Percentiles rank a stretch among this genome's conserved stretches.
Evolutionary conservation across 2,113 vertebrate genomes (phyloP).

Genomic region (Prionailurus bengalensis): DNA sequence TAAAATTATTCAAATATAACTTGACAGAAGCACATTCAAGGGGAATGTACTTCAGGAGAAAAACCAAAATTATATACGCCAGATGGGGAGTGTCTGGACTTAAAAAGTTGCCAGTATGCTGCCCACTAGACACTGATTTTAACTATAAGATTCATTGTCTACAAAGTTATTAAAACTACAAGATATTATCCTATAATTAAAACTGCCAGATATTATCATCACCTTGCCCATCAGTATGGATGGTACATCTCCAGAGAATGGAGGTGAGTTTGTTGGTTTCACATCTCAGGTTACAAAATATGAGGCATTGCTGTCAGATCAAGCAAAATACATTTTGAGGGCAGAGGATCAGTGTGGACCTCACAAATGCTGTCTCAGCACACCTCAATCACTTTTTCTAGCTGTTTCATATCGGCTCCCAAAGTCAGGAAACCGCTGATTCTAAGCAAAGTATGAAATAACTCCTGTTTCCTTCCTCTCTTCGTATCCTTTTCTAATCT

Average conservation of each 20-base stretch:
- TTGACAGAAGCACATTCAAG: constrained; percentile 45
- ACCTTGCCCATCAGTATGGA: background rate
- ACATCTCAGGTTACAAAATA: background rate
- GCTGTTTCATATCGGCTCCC: background rate
- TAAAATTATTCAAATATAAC: constrained; percentile 61
- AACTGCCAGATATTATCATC: background rate
- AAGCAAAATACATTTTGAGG: background rate
- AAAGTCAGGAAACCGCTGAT: background rate
- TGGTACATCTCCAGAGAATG: background rate
- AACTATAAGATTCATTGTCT: constrained; percentile 11
- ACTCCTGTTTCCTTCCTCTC: background rate
- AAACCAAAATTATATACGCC: background rate
- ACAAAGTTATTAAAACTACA: background rate
- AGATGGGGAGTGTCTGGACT: background rate
- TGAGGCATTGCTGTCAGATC: background rate
- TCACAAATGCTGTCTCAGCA: background rate
- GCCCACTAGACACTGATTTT: background rate
- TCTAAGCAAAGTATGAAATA: background rate
- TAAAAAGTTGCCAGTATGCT: background rate
- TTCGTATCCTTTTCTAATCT: background rate
- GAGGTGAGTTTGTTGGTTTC: background rate
- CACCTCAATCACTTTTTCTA: background rate
- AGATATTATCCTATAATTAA: background rate
- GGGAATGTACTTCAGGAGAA: background rate
- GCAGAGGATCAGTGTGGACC: background rate